Conservation (phyloP, 2,888 invertebrate genomes). For the Agriopis marginaria region DNA sequence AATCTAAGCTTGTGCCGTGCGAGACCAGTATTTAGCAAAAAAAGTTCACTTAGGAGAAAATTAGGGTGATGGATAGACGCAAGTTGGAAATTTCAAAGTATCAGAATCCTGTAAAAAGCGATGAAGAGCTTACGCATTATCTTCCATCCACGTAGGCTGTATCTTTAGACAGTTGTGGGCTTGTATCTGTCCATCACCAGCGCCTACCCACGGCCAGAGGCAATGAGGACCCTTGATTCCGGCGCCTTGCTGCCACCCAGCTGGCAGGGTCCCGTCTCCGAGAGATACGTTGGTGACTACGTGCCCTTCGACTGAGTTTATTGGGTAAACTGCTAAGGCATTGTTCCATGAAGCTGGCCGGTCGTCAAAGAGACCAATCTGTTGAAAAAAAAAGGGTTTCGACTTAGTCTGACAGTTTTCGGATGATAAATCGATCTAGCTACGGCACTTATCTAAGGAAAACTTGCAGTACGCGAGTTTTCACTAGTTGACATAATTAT, state of each 20-base stretch:
- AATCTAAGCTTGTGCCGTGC: too few species aligned
- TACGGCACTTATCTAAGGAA: too few species aligned
- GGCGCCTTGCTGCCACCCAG: constrained; percentile 84
- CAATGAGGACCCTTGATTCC: constrained; percentile 82
- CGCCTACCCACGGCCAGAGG: constrained; percentile 90
- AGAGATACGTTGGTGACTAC: constrained; percentile 84
- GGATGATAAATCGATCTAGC: too few species aligned
- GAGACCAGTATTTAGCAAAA: too few species aligned
- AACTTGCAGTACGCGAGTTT: too few species aligned
- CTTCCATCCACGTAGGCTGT: constrained; percentile 95
- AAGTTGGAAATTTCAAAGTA: too few species aligned
- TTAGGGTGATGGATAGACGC: too few species aligned
- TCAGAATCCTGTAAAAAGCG: neutral
- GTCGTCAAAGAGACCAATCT: constrained; percentile 77
- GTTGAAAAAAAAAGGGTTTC: constrained; percentile 30
- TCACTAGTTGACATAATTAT: too few species aligned
- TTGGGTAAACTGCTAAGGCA: constrained; percentile 66
- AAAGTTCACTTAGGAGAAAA: too few species aligned
- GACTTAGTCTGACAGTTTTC: too few species aligned
- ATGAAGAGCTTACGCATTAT: constrained; percentile 73
- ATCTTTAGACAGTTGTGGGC: constrained; percentile 91
- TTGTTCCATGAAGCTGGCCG: constrained; percentile 74
- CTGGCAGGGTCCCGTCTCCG: constrained; percentile 85
- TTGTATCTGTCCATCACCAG: constrained; percentile 86
- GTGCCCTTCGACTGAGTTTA: constrained; percentile 74